Conservation (phyloP, 2,113 vertebrate genomes). For the Picathartes gymnocephalus region DNA sequence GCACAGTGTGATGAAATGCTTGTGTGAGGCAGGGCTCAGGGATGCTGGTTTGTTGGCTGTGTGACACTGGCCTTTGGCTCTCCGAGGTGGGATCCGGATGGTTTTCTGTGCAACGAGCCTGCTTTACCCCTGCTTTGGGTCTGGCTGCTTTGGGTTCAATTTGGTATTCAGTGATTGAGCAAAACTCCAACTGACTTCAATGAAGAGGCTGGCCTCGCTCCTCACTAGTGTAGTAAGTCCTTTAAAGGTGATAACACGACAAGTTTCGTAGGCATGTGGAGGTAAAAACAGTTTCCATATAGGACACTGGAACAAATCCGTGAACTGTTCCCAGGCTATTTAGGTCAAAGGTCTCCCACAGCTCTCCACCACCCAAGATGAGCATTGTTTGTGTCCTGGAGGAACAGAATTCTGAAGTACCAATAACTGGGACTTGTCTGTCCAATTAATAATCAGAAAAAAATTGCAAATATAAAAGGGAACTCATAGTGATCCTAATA, state of each 20-base stretch:
- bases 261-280: neutral
- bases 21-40: neutral
- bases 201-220: neutral
- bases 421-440: neutral
- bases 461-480: neutral
- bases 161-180: neutral
- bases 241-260: neutral
- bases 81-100: neutral
- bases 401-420: neutral
- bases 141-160: neutral
- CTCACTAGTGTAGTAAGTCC: neutral
- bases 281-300: neutral
- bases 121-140: neutral
- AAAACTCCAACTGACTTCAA: neutral
- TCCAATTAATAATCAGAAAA: slow-evolving; percentile 35
- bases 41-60: neutral
- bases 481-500: neutral
- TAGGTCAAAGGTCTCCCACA: neutral
- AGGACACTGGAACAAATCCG: neutral
- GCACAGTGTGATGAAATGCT: neutral
- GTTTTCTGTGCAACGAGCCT: neutral
- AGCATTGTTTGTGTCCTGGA: neutral
- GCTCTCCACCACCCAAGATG: neutral
- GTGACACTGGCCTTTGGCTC: neutral
- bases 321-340: neutral